Base-by-base conservation (phyloP, 1,140 invertebrate species). In the Drosophila novamexicana region DNA sequence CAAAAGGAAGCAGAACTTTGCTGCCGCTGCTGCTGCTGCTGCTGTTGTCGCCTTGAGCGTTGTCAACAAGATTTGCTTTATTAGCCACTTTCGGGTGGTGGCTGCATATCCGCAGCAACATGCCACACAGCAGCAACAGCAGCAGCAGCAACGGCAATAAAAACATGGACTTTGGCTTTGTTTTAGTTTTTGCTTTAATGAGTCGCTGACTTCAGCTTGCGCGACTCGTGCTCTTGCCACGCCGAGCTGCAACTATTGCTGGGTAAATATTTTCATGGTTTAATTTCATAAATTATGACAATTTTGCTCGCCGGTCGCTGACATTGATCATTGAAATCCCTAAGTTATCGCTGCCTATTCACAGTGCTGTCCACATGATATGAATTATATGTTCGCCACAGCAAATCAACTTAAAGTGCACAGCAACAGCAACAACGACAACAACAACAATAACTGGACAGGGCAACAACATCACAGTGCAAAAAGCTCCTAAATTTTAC, bases 61-160 rank as follows among this genome's bases (percentile, higher is more conserved):
- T 91, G 89, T 91, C 90, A 91, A 91, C 90, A 91, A 90, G 90
- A 88, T 91, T 91, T 91, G 90, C 90, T 91, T 91, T 91, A 91
- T 91, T 91, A 91, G 90, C 85, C 85, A 91, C 90, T 91, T 91
- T 91, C 85, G 90, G 90, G 90, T 91, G 90, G 90, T 69, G 76
- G 76, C 82, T 68, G 71, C 83, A 85, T 84, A 84, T 79, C 76
- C 72, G 49, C 78, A 65, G 58, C 78, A 81, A 71, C 71, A 78
- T 68, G 71, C 65, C 64, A 77, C 75, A 66, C 73, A 72, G 32
- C 71, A 68, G 50, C 67, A 72, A 7, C 4, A 29, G 22, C 22
- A 29, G 5, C 22, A 29, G 4, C 70, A 69, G 40, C 47, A 45
- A 52, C 72, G 65, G 50, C 74, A 62, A 29, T 59, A 78, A 34